Evolutionary conservation across 2,888 invertebrate species (phyloP).

Genomic region (Desoria tigrina): DNA sequence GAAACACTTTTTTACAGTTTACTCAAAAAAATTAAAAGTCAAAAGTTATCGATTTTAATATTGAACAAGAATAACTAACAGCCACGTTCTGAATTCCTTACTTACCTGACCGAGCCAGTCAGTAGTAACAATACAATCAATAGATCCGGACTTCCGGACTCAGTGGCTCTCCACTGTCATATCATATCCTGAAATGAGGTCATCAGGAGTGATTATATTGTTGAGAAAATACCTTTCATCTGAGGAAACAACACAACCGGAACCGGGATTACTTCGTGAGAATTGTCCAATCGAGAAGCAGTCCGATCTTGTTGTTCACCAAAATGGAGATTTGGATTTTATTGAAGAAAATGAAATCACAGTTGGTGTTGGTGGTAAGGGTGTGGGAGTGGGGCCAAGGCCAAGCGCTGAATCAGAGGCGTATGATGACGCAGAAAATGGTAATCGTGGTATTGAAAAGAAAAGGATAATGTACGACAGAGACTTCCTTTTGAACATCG

Average conservation of each 20-base stretch:
- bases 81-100: too few species aligned
- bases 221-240: not conserved
- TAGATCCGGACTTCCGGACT: too few species aligned
- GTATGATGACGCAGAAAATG: slow-evolving; percentile 34
- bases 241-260: slow-evolving; percentile 1
- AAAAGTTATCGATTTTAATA: too few species aligned
- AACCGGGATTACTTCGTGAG: slow-evolving; percentile 13
- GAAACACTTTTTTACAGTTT: too few species aligned
- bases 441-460: not conserved
- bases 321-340: slow-evolving; percentile 37
- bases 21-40: too few species aligned
- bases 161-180: not conserved
- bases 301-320: slow-evolving; percentile 25
- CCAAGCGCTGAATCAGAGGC: slow-evolving; percentile 24
- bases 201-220: not conserved
- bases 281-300: slow-evolving; percentile 5
- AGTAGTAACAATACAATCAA: too few species aligned
- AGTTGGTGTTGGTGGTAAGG: slow-evolving; percentile 27
- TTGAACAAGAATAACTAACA: too few species aligned
- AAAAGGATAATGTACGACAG: slow-evolving; percentile 43
- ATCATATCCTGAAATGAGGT: too few species aligned
- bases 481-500: slow-evolving; percentile 36
- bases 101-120: too few species aligned
- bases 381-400: too few species aligned
- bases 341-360: slow-evolving; percentile 44